Evolutionary conservation across 2,888 invertebrate genomes (phyloP).

Genomic region (Euclidia mi): DNA sequence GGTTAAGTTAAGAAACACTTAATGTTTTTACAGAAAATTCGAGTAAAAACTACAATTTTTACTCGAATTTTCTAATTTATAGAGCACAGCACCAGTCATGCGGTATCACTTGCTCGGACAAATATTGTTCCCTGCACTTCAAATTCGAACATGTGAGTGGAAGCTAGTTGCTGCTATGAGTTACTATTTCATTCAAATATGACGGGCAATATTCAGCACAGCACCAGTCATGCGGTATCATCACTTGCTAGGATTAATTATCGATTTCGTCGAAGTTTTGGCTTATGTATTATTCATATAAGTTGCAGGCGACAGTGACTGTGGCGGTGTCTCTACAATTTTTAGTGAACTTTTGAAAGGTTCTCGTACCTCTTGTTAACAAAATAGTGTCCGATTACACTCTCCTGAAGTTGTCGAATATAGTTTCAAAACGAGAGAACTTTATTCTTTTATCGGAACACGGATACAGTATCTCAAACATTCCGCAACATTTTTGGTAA

Average conservation of each 20-base stretch:
- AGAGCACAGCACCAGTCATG: no score
- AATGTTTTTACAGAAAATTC: neutral
- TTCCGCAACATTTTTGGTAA: neutral
- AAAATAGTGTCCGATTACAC: slow-evolving; percentile 6
- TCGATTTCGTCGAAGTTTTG: slow-evolving; percentile 59
- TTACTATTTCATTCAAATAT: no score
- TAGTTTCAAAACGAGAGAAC: neutral
- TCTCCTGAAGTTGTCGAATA: neutral
- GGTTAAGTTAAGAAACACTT: slow-evolving; percentile 37
- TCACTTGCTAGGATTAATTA: slow-evolving; percentile 59
- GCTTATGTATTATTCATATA: slow-evolving; percentile 66
- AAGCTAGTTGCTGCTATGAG: neutral
- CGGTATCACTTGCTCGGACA: no score
- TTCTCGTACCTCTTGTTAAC: slow-evolving; percentile 18
- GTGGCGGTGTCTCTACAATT: slow-evolving; percentile 55
- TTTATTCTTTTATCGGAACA: neutral
- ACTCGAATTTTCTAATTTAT: slow-evolving; percentile 46
- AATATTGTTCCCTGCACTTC: no score
- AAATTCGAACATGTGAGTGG: no score
- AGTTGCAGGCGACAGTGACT: slow-evolving; percentile 57
- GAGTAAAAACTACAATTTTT: slow-evolving; percentile 45
- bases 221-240: slow-evolving; percentile 33
- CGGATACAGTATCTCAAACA: neutral
- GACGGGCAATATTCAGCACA: no score
- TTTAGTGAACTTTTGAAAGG: slow-evolving; percentile 31